Evolutionary conservation across 2,888 invertebrate genomes (phyloP), one percentile per base, ranked within the genome.

Genomic region (Sinopyrophorus schimmeli): DNA sequence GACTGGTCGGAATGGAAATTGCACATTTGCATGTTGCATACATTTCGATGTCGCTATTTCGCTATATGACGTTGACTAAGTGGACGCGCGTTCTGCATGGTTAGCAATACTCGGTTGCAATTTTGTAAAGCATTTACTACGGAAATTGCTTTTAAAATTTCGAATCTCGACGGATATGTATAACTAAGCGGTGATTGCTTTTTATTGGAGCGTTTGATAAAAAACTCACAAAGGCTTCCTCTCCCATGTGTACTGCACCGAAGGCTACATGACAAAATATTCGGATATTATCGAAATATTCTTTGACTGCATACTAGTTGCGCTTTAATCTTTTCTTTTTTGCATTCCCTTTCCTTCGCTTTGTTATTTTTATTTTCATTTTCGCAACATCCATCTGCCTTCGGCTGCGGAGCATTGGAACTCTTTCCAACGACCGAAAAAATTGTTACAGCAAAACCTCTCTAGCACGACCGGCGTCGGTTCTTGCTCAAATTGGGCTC

Each of bases 11-110:
- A 48, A 54, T 58, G 56, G 56, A 56, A 58, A 58, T 59, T 55
- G 54, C 51, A 55, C 52, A 59, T 59, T 59, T 57, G 57, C 59
- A 59, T 56, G 55, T 50, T 56, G 57, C 55, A 57, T 53, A n/a
- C n/a, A 55, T 59, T 51, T 55, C 44, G 51, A 53, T 43, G 57
- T 54, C 48, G 44, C 50, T 57, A 54, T 50, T 46, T 39, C 44
- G 53, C 44, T 51, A n/a, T n/a, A 51, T 56, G 56, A 58, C 56
- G 48, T 50, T 58, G 58, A 58, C 56, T 58, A 58, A 58, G 58
- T 58, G 56, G 56, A 53, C 53, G 50, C 44, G 24, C 53, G 37
- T 47, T 35, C 27, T 43, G 35, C 30, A 28, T 52, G 47, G 43
- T 49, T 53, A 47, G 47, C 43, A 42, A 49, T 52, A 49, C 47